Conservation (phyloP, 2,888 invertebrate species). For the Quadriops clusia region DNA sequence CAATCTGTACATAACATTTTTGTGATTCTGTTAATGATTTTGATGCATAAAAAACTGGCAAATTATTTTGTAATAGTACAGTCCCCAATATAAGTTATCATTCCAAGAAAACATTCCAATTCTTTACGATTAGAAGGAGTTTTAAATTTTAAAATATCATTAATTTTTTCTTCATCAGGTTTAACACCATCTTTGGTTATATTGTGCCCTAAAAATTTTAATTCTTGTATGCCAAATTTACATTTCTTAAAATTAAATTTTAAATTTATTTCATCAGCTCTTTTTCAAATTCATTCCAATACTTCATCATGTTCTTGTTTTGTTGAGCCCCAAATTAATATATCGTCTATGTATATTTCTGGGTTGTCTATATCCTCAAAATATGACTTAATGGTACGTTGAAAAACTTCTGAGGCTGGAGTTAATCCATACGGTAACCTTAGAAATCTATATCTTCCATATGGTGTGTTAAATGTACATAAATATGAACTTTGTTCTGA, state of each 20-base stretch:
- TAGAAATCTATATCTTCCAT: constrained; percentile 8
- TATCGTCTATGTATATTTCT: constrained; percentile 21
- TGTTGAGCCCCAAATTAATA: constrained; percentile 17
- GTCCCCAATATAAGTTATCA: constrained; percentile 12
- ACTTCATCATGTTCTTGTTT: constrained; percentile 16
- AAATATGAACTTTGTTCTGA: constrained; percentile 3
- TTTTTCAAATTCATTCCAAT: constrained; percentile 13
- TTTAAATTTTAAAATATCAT: constrained; percentile 8
- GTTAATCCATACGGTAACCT: constrained; percentile 15
- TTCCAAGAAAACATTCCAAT: constrained; percentile 12
- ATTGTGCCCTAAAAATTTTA: constrained; percentile 15
- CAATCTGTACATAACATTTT: constrained; percentile 1
- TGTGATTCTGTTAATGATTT: background rate
- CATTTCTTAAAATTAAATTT: constrained; percentile 15
- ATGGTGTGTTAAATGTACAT: constrained; percentile 9
- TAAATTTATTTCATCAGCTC: constrained; percentile 12
- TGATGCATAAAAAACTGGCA: constrained; percentile 1
- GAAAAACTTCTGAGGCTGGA: constrained; percentile 18
- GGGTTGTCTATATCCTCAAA: constrained; percentile 18
- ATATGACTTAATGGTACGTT: constrained; percentile 13
- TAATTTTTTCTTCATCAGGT: constrained; percentile 9
- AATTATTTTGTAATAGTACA: background rate
- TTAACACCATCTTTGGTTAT: constrained; percentile 11
- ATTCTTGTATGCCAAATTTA: constrained; percentile 11
- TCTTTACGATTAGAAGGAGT: constrained; percentile 1